Percentiles rank a stretch among this genome's conserved stretches.
These are phyloP conservation scores for Crematogaster levior DNA, from an alignment of 2,888 invertebrate species.

Conservation along the genomic window DNA sequence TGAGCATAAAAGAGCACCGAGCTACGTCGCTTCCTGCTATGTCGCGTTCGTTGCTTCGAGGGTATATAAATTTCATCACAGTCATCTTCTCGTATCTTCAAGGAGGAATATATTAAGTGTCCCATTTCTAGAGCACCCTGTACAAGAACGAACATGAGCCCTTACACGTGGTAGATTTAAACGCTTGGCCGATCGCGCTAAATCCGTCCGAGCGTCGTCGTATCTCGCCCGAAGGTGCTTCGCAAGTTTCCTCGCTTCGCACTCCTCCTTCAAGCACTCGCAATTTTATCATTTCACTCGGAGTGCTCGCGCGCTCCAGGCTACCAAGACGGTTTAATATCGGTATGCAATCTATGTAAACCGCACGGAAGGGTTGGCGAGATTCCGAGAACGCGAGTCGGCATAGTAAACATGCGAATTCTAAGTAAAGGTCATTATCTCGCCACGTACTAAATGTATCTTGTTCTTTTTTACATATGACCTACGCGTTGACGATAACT, in stretches of 20 bases:
- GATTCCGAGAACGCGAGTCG: slow-evolving; percentile 53
- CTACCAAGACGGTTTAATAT: slow-evolving; percentile 57
- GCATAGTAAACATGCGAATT: slow-evolving; percentile 49
- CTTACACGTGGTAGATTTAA: slow-evolving; percentile 57
- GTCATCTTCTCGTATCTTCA: slow-evolving; percentile 35
- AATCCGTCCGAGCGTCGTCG: slow-evolving; percentile 52
- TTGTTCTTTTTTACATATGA: not conserved
- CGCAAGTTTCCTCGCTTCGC: slow-evolving; percentile 25
- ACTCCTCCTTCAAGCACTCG: slow-evolving; percentile 11
- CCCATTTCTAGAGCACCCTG: slow-evolving; percentile 38
- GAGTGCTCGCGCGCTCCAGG: slow-evolving; percentile 25
- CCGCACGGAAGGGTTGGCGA: slow-evolving; percentile 34
- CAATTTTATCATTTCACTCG: slow-evolving; percentile 58
- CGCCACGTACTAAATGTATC: not conserved
- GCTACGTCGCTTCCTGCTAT: not conserved
- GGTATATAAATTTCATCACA: slow-evolving; percentile 40
- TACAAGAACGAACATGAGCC: slow-evolving; percentile 25
- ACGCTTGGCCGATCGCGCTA: slow-evolving; percentile 57
- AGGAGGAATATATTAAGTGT: slow-evolving; percentile 47
- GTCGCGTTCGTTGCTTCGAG: slow-evolving; percentile 7
- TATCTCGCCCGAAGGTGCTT: slow-evolving; percentile 38
- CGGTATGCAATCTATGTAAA: slow-evolving; percentile 53
- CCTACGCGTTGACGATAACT: not conserved
- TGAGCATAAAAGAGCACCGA: not conserved
- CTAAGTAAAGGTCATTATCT: slow-evolving; percentile 48